Evolutionary conservation across 35 echinoderm and acorn worm genomes (phyloP).

Genomic region (Acanthaster planci): DNA sequence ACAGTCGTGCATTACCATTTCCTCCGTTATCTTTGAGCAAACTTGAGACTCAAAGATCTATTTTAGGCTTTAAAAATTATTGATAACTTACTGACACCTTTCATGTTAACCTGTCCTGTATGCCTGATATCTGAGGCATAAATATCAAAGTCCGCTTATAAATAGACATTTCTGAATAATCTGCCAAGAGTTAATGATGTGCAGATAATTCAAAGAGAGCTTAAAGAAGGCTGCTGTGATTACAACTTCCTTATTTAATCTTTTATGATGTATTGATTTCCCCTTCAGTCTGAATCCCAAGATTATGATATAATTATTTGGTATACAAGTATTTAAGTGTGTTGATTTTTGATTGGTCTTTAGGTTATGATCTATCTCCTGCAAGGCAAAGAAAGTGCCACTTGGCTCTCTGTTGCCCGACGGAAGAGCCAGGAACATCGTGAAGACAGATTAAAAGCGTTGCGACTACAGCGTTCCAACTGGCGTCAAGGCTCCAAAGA

Average conservation of each 20-base stretch:
- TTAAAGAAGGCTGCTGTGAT: not conserved
- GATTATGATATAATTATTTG: not conserved
- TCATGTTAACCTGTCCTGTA: no score
- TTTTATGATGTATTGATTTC: not conserved
- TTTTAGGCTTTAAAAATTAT: no score
- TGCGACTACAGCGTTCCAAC: constrained; percentile 72
- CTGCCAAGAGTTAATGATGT: no score
- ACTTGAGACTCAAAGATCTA: no score
- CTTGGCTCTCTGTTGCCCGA: constrained; percentile 59
- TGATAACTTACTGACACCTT: no score
- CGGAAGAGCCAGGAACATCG: constrained; percentile 54
- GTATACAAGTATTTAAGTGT: not conserved
- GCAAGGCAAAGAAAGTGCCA: constrained; percentile 86
- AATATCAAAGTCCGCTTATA: no score
- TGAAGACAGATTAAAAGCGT: constrained; percentile 65
- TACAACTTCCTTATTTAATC: not conserved
- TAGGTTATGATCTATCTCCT: constrained; percentile 85
- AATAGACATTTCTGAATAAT: no score
- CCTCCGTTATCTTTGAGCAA: no score
- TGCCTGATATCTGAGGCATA: no score
- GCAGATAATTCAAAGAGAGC: no score
- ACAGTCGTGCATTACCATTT: no score
- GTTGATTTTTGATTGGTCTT: not conserved
- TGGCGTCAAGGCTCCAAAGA: constrained; percentile 72
- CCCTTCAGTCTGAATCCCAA: not conserved